These are phyloP conservation scores for Oeneis ivallda DNA, from an alignment of 2,888 invertebrate genomes.

Conservation along the genomic window DNA sequence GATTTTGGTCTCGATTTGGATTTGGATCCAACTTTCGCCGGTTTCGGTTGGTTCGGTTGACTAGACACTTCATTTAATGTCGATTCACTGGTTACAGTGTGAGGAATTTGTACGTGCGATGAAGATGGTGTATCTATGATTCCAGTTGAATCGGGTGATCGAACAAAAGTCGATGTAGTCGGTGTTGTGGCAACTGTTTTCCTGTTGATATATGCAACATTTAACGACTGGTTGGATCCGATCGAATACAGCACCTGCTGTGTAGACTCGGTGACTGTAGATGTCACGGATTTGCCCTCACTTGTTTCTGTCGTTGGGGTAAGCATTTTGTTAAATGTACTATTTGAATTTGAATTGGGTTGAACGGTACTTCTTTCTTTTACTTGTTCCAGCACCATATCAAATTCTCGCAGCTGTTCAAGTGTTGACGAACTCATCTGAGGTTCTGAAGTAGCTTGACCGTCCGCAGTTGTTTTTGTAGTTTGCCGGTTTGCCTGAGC, in stretches of 20 bases:
- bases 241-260: slow-evolving; percentile 72
- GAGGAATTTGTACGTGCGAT: slow-evolving; percentile 57
- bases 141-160: slow-evolving; percentile 72
- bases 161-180: slow-evolving; percentile 59
- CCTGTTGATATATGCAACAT: slow-evolving; percentile 70
- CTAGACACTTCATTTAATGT: slow-evolving; percentile 50
- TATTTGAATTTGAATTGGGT: slow-evolving; percentile 58
- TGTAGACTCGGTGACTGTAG: slow-evolving; percentile 53
- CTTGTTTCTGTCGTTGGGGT: slow-evolving; percentile 57
- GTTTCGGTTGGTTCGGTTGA: slow-evolving; percentile 50
- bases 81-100: slow-evolving; percentile 59
- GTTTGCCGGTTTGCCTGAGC: slow-evolving; percentile 54
- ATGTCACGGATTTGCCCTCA: slow-evolving; percentile 52
- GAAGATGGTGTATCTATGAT: slow-evolving; percentile 66
- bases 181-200: slow-evolving; percentile 65
- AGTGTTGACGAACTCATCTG: slow-evolving; percentile 88
- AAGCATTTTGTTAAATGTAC: slow-evolving; percentile 53
- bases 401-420: slow-evolving; percentile 90
- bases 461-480: slow-evolving; percentile 57
- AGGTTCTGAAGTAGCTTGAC: slow-evolving; percentile 74
- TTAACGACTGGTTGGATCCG: slow-evolving; percentile 63
- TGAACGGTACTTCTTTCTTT: slow-evolving; percentile 87
- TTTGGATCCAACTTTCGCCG: slow-evolving; percentile 61
- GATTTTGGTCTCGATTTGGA: slow-evolving; percentile 81
- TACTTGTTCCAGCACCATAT: slow-evolving; percentile 90